These are phyloP conservation scores for Rhegmatorhina hoffmannsi DNA, from an alignment of 2,113 vertebrate species.

Conservation along the genomic window DNA sequence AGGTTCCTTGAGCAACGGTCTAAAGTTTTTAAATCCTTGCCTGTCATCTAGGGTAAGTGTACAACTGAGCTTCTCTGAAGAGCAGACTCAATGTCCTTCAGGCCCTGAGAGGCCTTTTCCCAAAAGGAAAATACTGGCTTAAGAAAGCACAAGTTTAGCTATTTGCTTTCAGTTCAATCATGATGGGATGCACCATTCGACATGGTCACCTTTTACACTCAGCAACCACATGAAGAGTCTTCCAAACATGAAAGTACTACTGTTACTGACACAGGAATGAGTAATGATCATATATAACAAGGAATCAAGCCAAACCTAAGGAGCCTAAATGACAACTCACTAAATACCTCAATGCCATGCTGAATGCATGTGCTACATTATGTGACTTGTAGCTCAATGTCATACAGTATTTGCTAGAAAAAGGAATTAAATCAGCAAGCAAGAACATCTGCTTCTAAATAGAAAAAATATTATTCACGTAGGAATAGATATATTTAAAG, in stretches of 20 bases:
- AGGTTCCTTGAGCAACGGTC: background rate
- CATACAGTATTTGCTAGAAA: slow-evolving; percentile 22
- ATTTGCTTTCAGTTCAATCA: background rate
- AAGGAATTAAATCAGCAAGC: slow-evolving; percentile 27
- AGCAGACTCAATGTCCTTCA: background rate
- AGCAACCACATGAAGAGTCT: background rate
- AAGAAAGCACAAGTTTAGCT: background rate
- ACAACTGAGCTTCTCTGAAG: background rate
- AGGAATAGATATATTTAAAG: slow-evolving; percentile 63
- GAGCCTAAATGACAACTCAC: background rate
- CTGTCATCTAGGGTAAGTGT: background rate
- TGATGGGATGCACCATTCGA: background rate
- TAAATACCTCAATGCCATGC: background rate
- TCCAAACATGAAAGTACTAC: background rate
- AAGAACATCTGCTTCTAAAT: slow-evolving; percentile 56
- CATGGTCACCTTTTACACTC: background rate
- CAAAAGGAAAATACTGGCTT: background rate
- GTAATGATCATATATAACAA: background rate
- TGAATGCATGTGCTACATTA: background rate
- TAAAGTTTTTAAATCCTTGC: background rate
- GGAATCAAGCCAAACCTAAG: slow-evolving; percentile 6
- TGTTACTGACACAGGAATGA: background rate
- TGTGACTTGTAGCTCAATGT: background rate
- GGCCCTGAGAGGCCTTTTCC: background rate
- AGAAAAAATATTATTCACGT: slow-evolving; percentile 42